phyloP scores from a whole-genome alignment of 2,113 vertebrate genomes.

The Embiotoca jacksoni region DNA sequence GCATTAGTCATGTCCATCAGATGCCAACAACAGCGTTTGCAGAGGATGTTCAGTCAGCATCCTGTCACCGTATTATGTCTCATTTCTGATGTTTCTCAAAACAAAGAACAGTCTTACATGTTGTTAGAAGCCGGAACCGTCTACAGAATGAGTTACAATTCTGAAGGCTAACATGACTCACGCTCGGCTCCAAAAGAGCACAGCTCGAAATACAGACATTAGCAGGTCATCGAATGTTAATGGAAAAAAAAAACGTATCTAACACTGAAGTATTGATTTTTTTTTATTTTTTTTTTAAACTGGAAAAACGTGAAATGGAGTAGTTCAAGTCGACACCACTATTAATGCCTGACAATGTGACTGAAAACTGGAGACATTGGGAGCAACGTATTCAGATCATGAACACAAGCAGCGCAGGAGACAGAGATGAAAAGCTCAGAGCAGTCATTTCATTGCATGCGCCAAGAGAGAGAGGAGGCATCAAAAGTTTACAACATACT shows the following conservation, averaged over 20 bases:
- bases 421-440: background rate
- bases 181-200: background rate
- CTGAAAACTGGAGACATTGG: background rate
- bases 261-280: background rate
- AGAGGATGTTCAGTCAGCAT: background rate
- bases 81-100: background rate
- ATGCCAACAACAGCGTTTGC: background rate
- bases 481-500: background rate
- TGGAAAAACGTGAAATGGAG: background rate
- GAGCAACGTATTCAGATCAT: no score
- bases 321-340: background rate
- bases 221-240: conserved; percentile 3
- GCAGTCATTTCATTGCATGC: background rate
- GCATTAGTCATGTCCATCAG: background rate
- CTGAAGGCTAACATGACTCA: background rate
- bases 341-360: conserved; percentile 7
- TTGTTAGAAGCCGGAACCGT: no score
- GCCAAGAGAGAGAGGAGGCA: no score
- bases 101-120: background rate
- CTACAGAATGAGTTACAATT: background rate
- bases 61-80: background rate
- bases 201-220: conserved; percentile 5
- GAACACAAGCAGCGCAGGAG: no score
- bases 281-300: no score
- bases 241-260: background rate